Conservation (phyloP, 2,888 invertebrate genomes). For the Julus scanicus region DNA sequence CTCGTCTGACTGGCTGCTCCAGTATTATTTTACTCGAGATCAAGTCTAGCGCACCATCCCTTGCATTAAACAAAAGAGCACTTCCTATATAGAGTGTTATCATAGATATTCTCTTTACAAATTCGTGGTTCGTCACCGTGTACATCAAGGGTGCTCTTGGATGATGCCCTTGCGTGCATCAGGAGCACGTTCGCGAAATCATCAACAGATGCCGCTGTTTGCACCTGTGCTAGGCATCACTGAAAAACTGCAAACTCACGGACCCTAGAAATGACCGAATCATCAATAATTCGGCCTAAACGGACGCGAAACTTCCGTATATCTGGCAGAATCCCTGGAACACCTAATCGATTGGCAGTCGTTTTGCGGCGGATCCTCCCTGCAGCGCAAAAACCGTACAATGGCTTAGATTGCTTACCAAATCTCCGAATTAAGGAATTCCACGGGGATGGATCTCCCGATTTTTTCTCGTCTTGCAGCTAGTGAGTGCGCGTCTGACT, state of each 20-base stretch:
- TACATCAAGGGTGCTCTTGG: no score
- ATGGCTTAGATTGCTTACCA: background rate
- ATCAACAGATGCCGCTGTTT: background rate
- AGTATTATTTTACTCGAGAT: no score
- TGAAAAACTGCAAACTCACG: background rate
- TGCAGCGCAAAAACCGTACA: background rate
- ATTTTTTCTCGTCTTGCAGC: background rate
- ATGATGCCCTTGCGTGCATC: no score
- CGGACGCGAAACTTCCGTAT: background rate
- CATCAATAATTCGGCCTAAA: constrained; percentile 1
- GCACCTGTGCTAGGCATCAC: no score
- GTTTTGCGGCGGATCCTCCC: constrained; percentile 2
- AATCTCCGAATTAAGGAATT: constrained; percentile 18
- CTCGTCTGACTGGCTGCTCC: no score
- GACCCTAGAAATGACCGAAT: background rate
- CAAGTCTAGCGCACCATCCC: no score
- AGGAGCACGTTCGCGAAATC: no score
- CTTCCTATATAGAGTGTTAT: no score
- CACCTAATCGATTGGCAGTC: background rate
- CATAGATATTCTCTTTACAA: no score
- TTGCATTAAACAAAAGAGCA: no score
- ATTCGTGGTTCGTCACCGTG: no score
- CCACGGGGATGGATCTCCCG: background rate
- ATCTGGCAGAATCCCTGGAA: background rate
- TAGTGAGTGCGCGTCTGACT: background rate